Evolutionary conservation across 2,888 invertebrate species (phyloP).

Genomic region (Eupithecia subumbrata): DNA sequence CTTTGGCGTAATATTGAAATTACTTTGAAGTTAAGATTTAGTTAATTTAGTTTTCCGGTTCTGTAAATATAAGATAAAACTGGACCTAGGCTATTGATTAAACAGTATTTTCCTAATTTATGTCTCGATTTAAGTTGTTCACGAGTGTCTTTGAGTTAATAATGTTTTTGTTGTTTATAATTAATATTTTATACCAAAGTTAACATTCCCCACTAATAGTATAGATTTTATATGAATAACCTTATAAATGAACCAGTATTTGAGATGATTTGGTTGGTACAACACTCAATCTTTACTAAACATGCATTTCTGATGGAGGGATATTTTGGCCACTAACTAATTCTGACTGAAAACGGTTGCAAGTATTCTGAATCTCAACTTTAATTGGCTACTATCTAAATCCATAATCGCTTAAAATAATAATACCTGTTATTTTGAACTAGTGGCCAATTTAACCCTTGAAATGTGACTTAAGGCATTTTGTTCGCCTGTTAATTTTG

Average conservation of each 20-base stretch:
- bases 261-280: conserved; percentile 61
- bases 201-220: conserved; percentile 88
- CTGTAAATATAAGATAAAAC: conserved; percentile 75
- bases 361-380: conserved; percentile 7
- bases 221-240: conserved; percentile 65
- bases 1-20: conserved; percentile 41
- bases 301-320: conserved; percentile 64
- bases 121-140: conserved; percentile 78
- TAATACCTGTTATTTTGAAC: conserved; percentile 11
- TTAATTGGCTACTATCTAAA: neutral
- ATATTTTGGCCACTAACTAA: conserved; percentile 19
- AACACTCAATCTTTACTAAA: conserved; percentile 69
- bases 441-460: neutral
- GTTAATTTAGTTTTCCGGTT: conserved; percentile 68
- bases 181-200: conserved; percentile 88
- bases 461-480: conserved; percentile 74
- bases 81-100: conserved; percentile 75
- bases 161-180: conserved; percentile 81
- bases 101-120: conserved; percentile 83
- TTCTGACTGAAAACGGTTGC: neutral
- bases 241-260: conserved; percentile 53
- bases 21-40: conserved; percentile 39
- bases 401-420: neutral
- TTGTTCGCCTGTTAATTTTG: conserved; percentile 77
- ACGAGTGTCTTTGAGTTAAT: conserved; percentile 77